A percentile compares a stretch with the other conserved stretches of the same genome.
These are phyloP conservation scores for Leptobrachium leishanense DNA, from an alignment of 2,113 vertebrate species.

Conservation along the genomic window DNA sequence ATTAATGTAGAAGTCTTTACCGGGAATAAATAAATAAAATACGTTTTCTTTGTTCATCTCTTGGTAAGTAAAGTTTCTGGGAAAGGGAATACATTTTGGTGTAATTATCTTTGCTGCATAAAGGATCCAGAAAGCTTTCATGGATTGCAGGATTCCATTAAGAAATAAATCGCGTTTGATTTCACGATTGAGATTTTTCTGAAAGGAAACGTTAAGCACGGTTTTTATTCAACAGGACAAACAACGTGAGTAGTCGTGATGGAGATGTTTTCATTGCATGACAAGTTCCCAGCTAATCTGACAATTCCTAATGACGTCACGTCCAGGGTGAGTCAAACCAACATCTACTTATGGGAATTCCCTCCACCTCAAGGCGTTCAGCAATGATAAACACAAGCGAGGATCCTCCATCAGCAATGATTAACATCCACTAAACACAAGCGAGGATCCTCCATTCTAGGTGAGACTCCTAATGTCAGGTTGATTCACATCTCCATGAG, in stretches of 20 bases:
- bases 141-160: not conserved
- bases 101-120: not conserved
- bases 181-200: not conserved
- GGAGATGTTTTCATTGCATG: too few species aligned
- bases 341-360: too few species aligned
- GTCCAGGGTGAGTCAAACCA: too few species aligned
- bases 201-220: not conserved
- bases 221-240: not conserved
- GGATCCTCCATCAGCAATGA: too few species aligned
- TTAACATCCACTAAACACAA: too few species aligned
- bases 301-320: too few species aligned
- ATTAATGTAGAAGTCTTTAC: conserved; percentile 8
- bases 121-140: not conserved
- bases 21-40: not conserved
- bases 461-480: too few species aligned
- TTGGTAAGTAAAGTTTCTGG: not conserved
- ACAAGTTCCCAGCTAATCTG: too few species aligned
- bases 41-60: not conserved
- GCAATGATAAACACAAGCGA: too few species aligned
- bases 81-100: not conserved
- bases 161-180: not conserved
- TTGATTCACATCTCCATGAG: too few species aligned
- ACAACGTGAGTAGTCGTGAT: not conserved
- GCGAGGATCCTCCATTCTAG: too few species aligned
- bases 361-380: too few species aligned